Evolutionary conservation across 2,888 invertebrate genomes (phyloP).

Genomic region (Thyatira batis): DNA sequence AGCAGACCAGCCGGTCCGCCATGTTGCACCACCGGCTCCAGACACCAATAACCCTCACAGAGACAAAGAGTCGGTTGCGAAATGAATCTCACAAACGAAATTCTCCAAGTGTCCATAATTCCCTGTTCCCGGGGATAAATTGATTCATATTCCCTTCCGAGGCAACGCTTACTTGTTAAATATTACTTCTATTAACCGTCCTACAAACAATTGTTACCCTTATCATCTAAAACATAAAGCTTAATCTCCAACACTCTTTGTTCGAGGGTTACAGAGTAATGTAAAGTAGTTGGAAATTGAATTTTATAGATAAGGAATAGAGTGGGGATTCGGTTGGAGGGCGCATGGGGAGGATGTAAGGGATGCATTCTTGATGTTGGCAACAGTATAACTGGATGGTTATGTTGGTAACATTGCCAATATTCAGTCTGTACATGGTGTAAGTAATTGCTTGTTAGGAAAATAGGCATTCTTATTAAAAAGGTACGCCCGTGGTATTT

Average conservation of each 20-base stretch:
- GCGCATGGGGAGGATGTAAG: not conserved
- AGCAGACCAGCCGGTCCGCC: too few relatives aligned
- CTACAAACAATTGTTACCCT: not conserved
- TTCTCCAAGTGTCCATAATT: conserved; percentile 24
- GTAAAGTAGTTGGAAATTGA: conserved; percentile 12
- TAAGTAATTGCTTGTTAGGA: not conserved
- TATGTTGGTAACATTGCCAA: conserved; percentile 33
- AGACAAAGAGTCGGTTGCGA: not conserved
- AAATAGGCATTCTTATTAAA: not conserved
- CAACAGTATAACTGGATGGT: conserved; percentile 2
- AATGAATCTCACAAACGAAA: conserved; percentile 26
- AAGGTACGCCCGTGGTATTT: not conserved
- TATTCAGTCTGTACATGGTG: conserved; percentile 16
- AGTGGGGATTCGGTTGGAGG: conserved; percentile 10
- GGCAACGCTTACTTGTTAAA: conserved; percentile 25
- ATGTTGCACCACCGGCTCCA: not conserved
- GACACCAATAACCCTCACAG: not conserved
- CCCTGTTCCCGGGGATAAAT: conserved; percentile 37
- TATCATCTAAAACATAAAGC: conserved; percentile 13
- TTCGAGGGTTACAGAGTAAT: conserved; percentile 14
- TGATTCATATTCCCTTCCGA: conserved; percentile 52
- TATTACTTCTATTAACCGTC: conserved; percentile 5
- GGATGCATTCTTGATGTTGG: not conserved
- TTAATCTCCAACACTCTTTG: conserved; percentile 8
- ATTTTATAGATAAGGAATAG: conserved; percentile 10